Base-by-base conservation (phyloP, 2,888 invertebrate species). In the Oligia fasciuncula region DNA sequence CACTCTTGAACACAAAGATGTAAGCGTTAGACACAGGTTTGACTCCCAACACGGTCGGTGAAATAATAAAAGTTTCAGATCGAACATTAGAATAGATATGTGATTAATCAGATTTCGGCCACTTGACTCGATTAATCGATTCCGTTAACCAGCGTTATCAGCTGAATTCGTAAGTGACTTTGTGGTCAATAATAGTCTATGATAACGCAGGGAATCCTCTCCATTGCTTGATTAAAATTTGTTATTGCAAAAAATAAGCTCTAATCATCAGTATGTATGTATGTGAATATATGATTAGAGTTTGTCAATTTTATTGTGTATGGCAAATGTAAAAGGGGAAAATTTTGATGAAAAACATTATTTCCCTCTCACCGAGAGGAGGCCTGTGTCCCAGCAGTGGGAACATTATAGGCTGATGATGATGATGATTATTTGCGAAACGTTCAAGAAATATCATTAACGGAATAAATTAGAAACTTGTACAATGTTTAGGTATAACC, bases 101-200 rank as follows among this genome's bases (percentile, higher is more conserved):
- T 49, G 35, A 76, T 49, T 54, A 76, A 46, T n/a, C 46, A 46
- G 43, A 80, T 80, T 78, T 80, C 23, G 40, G 17, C 6, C 83
- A 80, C 76, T 62, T 40, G 23, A 49, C 46, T 71, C 11, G 17
- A 57, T 35, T 76, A 54, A 79, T 80, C 67, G 83, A 82, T 83
- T 54, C 40, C 23, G 40, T 54, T 68, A 68, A 76, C 29, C 67
- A 46, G 51, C 23, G 6, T 68, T 82, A 80, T 80, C 83, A 67
- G 14, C 29, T 13, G 8, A 29, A 29, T 54, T 40, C 35, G 60
- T 82, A 68, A 83, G 82, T 83, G 35, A 80, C 67, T 51, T 54
- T 54, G n/a, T 54, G 60, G 23, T 29, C 80, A 67, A 75, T 82
- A 67, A 76, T 40, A 62, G n/a, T 4, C 19, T 46, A 40, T 29